Conservation (phyloP, 2,113 vertebrate genomes). For the Baryphthengus martii region DNA sequence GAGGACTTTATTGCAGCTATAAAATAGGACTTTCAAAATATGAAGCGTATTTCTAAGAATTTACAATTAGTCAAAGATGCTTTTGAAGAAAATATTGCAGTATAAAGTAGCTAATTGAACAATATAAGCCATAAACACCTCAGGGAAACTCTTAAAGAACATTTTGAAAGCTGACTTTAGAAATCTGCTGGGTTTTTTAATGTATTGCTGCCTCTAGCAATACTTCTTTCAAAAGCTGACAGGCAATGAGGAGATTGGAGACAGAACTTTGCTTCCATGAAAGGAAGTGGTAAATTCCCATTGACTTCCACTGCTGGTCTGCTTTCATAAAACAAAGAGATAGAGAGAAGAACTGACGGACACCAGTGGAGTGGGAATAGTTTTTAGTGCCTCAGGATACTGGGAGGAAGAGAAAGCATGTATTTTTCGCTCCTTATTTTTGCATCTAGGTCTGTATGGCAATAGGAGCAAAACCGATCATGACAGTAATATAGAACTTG, state of each 20-base stretch:
- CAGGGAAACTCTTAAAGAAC: conserved; percentile 4
- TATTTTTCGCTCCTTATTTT: background rate
- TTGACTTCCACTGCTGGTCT: accelerated
- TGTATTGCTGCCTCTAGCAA: conserved; percentile 1
- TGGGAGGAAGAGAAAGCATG: background rate
- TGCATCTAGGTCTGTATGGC: background rate
- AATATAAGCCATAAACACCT: conserved; percentile 37
- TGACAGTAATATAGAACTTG: background rate
- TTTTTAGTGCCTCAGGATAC: background rate
- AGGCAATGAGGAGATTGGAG: background rate
- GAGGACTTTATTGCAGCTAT: background rate
- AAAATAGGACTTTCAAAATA: background rate
- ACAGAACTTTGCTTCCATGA: background rate
- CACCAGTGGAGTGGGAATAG: background rate
- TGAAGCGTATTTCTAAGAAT: background rate
- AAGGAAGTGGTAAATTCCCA: conserved; percentile 23
- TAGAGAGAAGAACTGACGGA: background rate
- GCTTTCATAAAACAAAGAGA: background rate
- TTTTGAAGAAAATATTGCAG: conserved; percentile 34
- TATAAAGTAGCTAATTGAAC: conserved; percentile 41
- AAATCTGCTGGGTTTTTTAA: background rate
- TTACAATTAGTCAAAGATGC: conserved; percentile 12
- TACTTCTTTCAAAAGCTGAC: background rate
- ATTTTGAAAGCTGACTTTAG: conserved; percentile 6
- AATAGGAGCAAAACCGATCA: background rate